These are phyloP conservation scores for Esperia sulphurella DNA, from an alignment of 2,888 invertebrate genomes.

Conservation along the genomic window DNA sequence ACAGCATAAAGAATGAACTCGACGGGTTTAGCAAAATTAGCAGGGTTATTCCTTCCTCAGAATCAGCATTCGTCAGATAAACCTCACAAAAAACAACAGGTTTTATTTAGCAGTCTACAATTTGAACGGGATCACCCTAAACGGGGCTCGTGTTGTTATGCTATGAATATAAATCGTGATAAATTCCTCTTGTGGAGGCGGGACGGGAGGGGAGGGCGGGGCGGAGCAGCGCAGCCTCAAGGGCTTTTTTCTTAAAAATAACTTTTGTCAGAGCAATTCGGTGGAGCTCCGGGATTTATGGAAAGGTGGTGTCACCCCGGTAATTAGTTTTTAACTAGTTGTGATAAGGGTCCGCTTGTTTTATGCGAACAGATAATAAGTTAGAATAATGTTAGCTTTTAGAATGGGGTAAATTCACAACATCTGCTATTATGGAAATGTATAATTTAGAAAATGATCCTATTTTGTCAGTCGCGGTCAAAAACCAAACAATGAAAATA, in stretches of 20 bases:
- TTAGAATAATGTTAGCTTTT: conserved; percentile 47
- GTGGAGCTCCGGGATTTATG: conserved; percentile 72
- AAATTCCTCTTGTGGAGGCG: conserved; percentile 68
- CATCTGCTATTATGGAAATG: conserved; percentile 22
- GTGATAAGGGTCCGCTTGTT: conserved; percentile 74
- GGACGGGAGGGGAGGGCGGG: conserved; percentile 37
- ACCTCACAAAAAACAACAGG: conserved; percentile 32
- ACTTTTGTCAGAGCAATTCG: conserved; percentile 78
- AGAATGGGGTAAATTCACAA: conserved; percentile 34
- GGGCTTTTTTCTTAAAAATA: conserved; percentile 80
- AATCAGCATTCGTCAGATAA: conserved; percentile 3
- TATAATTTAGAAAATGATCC: not conserved
- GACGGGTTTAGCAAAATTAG: no score
- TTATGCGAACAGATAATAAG: conserved; percentile 66
- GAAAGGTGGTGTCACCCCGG: conserved; percentile 77
- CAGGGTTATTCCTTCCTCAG: not conserved
- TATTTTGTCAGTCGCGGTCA: not conserved
- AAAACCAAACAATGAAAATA: conserved; percentile 19
- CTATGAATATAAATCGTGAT: conserved; percentile 82
- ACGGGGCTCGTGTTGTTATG: conserved; percentile 75
- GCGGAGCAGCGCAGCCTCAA: conserved; percentile 56
- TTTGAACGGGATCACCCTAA: conserved; percentile 70
- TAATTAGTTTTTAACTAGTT: conserved; percentile 80
- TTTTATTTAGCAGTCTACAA: conserved; percentile 61
- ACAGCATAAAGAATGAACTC: no score